phyloP scores from a whole-genome alignment of 2,113 vertebrate species.

The Chlamydotis undulata region DNA sequence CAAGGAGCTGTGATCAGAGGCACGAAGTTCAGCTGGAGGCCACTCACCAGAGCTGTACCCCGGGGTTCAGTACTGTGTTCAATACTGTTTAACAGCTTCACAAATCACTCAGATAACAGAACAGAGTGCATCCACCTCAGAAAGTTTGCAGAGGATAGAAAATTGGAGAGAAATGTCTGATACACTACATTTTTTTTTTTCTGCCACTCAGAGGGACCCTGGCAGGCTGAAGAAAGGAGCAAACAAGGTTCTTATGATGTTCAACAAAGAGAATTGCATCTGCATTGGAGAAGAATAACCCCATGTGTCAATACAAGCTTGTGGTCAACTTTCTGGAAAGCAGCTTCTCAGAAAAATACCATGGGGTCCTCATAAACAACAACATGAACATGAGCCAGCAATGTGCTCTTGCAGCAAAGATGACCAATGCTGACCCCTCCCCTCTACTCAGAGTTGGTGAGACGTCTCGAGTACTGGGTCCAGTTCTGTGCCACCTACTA shows the following conservation, averaged over 20 bases:
- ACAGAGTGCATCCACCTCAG: neutral
- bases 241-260: neutral
- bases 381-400: neutral
- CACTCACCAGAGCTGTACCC: neutral
- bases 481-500: neutral
- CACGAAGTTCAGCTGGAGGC: neutral
- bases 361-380: neutral
- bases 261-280: neutral
- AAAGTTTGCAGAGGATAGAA: neutral
- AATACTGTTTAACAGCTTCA: neutral
- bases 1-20: neutral
- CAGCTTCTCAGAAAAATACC: neutral
- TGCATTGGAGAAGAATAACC: neutral
- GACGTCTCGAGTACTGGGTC: accelerated
- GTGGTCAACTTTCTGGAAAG: neutral
- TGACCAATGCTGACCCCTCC: neutral
- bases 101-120: neutral
- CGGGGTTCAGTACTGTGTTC: neutral
- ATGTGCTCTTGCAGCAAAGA: neutral
- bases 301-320: neutral
- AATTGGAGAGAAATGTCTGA: neutral
- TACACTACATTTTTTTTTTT: neutral
- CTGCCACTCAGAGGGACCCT: neutral
- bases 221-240: neutral
- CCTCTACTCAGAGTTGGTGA: neutral